phyloP scores from a whole-genome alignment of 2,797 vertebrate species.

The Sternotherus odoratus region DNA sequence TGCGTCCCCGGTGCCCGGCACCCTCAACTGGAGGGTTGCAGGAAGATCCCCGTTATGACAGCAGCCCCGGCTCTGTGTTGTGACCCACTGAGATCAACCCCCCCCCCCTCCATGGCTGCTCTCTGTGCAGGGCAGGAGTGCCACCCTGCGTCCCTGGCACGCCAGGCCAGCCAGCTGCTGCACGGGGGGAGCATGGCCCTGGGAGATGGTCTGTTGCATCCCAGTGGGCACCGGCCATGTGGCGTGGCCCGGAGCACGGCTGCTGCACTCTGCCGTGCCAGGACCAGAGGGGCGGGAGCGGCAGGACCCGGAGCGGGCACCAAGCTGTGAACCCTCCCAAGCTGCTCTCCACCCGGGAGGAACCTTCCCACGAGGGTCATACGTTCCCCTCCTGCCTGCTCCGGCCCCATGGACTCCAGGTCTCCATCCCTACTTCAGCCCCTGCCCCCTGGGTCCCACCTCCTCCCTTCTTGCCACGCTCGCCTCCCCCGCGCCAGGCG shows the following conservation, averaged over 20 bases:
- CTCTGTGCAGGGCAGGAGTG: too few species aligned
- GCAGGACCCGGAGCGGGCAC: not conserved
- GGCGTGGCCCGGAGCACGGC: too few species aligned
- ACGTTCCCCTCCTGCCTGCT: not conserved
- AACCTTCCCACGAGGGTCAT: not conserved
- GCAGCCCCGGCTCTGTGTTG: not conserved
- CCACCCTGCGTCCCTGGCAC: too few species aligned
- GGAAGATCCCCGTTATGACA: not conserved
- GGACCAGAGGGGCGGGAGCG: not conserved
- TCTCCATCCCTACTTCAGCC: not conserved
- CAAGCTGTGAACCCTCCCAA: rapidly evolving
- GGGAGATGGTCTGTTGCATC: too few species aligned
- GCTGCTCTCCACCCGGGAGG: rapidly evolving
- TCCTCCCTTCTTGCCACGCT: not conserved
- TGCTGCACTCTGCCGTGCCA: not conserved
- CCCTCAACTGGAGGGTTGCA: not conserved
- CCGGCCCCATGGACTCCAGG: not conserved
- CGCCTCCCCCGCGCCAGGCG: not conserved
- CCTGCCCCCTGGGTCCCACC: not conserved
- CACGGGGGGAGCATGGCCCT: too few species aligned
- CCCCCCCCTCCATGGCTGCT: too few species aligned
- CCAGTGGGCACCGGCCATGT: too few species aligned
- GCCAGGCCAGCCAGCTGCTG: not conserved
- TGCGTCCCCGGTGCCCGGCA: not conserved
- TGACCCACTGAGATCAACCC: too few species aligned